Conservation (phyloP, 2,888 invertebrate species). For the Chymomyza fuscimana region DNA sequence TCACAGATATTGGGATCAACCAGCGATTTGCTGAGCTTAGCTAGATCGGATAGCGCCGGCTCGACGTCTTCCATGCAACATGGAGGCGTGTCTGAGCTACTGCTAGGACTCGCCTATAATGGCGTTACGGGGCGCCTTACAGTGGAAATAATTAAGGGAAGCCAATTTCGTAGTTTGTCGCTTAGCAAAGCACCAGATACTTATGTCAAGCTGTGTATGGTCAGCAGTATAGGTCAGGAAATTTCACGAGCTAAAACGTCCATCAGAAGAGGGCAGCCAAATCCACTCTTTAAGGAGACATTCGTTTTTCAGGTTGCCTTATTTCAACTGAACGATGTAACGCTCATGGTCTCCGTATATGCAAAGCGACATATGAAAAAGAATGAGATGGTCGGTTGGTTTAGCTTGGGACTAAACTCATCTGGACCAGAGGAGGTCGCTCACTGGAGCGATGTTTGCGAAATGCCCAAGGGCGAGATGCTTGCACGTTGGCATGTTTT, state of each 20-base stretch:
- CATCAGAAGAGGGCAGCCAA: slow-evolving; percentile 94
- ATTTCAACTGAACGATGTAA: slow-evolving; percentile 96
- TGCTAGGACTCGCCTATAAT: slow-evolving; percentile 94
- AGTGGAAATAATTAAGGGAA: slow-evolving; percentile 89
- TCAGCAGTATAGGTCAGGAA: slow-evolving; percentile 95
- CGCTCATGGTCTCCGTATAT: slow-evolving; percentile 95
- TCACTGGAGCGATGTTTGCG: slow-evolving; percentile 96
- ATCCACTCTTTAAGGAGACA: slow-evolving; percentile 96
- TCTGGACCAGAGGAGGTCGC: slow-evolving; percentile 94
- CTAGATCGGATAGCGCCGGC: slow-evolving; percentile 95
- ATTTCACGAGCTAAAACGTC: slow-evolving; percentile 96
- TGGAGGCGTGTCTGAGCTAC: slow-evolving; percentile 94
- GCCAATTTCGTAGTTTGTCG: slow-evolving; percentile 86
- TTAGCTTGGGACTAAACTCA: slow-evolving; percentile 94
- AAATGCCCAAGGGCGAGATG: slow-evolving; percentile 91
- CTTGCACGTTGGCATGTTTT: slow-evolving; percentile 96
- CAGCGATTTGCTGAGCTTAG: slow-evolving; percentile 88
- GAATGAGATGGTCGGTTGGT: slow-evolving; percentile 98
- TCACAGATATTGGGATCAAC: slow-evolving; percentile 81
- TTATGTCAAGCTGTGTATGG: slow-evolving; percentile 94
- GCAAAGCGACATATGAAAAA: slow-evolving; percentile 95
- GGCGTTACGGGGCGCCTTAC: slow-evolving; percentile 95
- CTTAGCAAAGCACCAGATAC: slow-evolving; percentile 93
- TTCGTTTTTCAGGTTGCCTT: slow-evolving; percentile 98
- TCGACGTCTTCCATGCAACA: slow-evolving; percentile 95